Percentiles rank a stretch among this genome's conserved stretches.
phyloP scores from a whole-genome alignment of 2,888 invertebrate species.

The Eulithis testata region DNA sequence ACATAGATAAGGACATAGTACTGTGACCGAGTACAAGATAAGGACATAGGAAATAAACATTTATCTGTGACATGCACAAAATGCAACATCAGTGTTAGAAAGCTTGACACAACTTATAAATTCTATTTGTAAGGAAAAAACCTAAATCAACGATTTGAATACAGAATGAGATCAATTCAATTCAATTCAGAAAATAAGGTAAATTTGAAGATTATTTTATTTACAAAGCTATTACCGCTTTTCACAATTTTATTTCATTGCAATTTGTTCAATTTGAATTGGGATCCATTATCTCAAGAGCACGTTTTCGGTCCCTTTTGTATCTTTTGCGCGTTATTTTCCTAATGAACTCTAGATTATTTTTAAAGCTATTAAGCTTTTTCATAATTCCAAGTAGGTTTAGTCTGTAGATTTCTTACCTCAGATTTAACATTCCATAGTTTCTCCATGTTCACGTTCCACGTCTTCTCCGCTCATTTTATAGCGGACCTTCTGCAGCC shows the following conservation, averaged over 20 bases:
- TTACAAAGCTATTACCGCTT: constrained; percentile 24
- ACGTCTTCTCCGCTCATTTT: no score
- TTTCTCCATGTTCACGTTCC: no score
- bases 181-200: constrained; percentile 4
- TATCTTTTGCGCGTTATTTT: neutral
- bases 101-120: neutral
- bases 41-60: constrained; percentile 2
- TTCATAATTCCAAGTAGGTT: no score
- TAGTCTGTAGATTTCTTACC: no score
- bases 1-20: neutral
- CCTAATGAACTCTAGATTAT: neutral
- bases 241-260: constrained; percentile 22
- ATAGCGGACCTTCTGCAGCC: no score
- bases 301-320: constrained; percentile 11
- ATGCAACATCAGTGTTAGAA: constrained; percentile 1
- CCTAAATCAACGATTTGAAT: neutral
- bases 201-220: constrained; percentile 16
- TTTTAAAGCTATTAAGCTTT: no score
- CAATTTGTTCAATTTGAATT: constrained; percentile 19
- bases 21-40: neutral
- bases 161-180: neutral
- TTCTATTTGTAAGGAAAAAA: neutral
- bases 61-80: constrained; percentile 13
- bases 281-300: constrained; percentile 12
- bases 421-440: no score